A percentile compares a stretch with the other conserved stretches of the same genome.
Conservation (phyloP, 2,113 vertebrate genomes). For the Thermophis baileyi region DNA sequence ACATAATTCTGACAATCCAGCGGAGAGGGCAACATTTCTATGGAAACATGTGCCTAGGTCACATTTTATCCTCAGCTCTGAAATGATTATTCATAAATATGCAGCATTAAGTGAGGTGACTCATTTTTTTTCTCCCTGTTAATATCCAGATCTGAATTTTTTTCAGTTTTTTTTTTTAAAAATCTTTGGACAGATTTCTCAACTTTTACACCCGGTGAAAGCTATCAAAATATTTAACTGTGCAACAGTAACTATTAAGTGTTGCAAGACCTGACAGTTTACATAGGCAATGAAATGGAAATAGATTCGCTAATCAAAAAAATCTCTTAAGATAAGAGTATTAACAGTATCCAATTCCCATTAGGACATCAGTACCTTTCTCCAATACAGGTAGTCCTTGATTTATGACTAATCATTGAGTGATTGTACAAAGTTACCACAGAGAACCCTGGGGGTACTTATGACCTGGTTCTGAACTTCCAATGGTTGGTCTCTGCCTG, state of each 20-base stretch:
- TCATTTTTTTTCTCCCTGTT: not conserved
- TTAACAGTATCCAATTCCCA: not conserved
- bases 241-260: not conserved
- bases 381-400: too few relatives aligned
- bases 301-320: not conserved
- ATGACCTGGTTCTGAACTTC: too few relatives aligned
- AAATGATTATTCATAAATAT: not conserved
- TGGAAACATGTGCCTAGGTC: not conserved
- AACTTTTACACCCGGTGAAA: not conserved
- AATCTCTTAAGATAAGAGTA: not conserved
- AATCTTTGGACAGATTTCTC: not conserved
- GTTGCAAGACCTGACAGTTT: too few relatives aligned
- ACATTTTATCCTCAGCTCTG: not conserved
- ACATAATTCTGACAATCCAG: not conserved
- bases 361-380: too few relatives aligned
- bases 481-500: too few relatives aligned
- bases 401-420: too few relatives aligned
- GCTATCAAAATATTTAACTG: not conserved
- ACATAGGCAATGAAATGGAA: not conserved
- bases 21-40: not conserved
- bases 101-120: not conserved
- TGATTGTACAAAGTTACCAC: too few relatives aligned
- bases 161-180: not conserved
- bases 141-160: not conserved
- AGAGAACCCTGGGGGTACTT: too few relatives aligned